Conservation (phyloP, 2,888 invertebrate genomes). For the Cacoxenus indagator region DNA sequence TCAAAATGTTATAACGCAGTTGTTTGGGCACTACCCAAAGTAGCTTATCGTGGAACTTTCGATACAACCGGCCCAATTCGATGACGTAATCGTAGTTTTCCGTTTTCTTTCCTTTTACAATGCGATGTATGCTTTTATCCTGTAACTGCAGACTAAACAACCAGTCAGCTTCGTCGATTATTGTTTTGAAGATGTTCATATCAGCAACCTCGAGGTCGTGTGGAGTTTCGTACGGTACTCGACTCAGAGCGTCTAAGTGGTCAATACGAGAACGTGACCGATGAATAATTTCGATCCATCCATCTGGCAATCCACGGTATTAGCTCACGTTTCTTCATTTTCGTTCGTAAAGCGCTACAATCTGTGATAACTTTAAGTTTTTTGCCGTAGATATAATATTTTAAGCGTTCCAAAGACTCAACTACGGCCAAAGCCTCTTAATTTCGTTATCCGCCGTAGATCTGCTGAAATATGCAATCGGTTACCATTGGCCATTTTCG, state of each 20-base stretch:
- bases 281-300: conserved; percentile 33
- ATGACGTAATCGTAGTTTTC: conserved; percentile 3
- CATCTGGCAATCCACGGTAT: conserved; percentile 40
- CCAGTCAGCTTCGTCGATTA: not conserved
- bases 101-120: conserved; percentile 17
- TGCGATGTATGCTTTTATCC: conserved; percentile 25
- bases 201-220: not conserved
- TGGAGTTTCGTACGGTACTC: not conserved
- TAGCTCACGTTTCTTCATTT: not conserved
- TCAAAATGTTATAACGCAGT: conserved; percentile 19
- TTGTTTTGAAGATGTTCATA: not conserved
- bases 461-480: too few relatives aligned
- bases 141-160: conserved; percentile 12
- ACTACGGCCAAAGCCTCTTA: conserved; percentile 43
- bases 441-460: conserved; percentile 24
- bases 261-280: not conserved
- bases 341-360: too few relatives aligned
- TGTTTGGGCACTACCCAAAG: conserved; percentile 34
- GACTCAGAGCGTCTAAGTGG: not conserved
- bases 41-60: not conserved
- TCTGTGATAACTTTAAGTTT: too few relatives aligned
- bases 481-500: too few relatives aligned
- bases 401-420: too few relatives aligned
- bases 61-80: conserved; percentile 14
- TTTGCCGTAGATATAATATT: too few relatives aligned